Base-by-base conservation (phyloP, 2,797 vertebrate genomes). In the Alfaro cultratus region DNA sequence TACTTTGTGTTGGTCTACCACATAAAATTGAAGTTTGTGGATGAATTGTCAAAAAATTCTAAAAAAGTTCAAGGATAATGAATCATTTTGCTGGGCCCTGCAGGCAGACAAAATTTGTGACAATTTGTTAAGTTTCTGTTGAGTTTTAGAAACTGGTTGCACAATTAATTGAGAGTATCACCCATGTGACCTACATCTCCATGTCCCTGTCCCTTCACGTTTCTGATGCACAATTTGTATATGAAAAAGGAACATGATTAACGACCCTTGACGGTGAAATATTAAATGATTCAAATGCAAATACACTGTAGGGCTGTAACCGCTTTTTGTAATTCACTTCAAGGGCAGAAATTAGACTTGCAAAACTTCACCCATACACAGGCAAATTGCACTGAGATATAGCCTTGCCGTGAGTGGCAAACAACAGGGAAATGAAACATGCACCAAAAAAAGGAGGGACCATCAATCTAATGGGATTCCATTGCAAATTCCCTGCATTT, bases 341-440 rank as follows among this genome's bases (percentile, higher is more conserved):
- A 93, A 94, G 93, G 95, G 86, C 62, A 91, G 91, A 89, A 95
- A 97, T 96, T 95, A 95, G 95, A 97, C 96, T 94, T 96, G 94
- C 94, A 96, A 96, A 94, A 91, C 84, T 89, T 87, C 82, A 87
- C 83, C 93, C 94, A 89, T 85, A 90, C 90, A 80, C 80, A 80
- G 85, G 85, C 81, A 96, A 96, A 96, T 95, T 94, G 95, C 89
- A 93, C 84, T 84, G 91, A 91, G 92, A 94, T 93, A 88, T 90
- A 87, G 86, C 89, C 93, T 91, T 81, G 82, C 93, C 87, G 89
- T 91, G 88, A 85, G 86, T 82, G 84, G 88, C 84, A 86, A 94
- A 93, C 92, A 92, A 91, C 91, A 85, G 89, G 90, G 92, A 89
- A 92, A 95, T 89, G 90, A 96, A 95, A 94, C 89, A 91, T 93